Evolutionary conservation across 2,888 invertebrate genomes (phyloP), one percentile per base, ranked within the genome.

Genomic region (Adineta ricciae): DNA sequence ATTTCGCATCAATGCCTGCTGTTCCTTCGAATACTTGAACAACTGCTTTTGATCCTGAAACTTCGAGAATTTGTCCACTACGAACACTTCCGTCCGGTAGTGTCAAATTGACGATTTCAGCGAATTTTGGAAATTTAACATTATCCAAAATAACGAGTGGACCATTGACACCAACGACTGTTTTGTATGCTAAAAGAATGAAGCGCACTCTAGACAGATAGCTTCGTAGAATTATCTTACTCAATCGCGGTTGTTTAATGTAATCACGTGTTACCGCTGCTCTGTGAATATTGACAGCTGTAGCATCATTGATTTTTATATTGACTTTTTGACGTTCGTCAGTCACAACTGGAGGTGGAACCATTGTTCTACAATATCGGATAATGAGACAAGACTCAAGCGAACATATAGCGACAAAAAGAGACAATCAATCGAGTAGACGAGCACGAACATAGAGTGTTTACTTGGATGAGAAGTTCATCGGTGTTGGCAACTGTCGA

Each of bases 111-210:
- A 99, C 99, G 89, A 99, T 99, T 93, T 99, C 99, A 84, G 96
- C 96, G 92, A 94, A 99, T 92, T 98, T 99, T 85, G 99, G 98
- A 91, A 98, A 99, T 89, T 99, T 99, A 64, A 99, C 99, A 92
- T 98, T 96, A 91, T 99, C 99, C 89, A 99, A 93, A 91, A 99
- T 99, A 87, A 99, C 99, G 90, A 99, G 92, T 0, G 99, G 99
- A 86, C 99, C 99, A 90, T 99, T 99, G 86, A 99, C 99, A 92
- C 98, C 99, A 84, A 97, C 96, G 86, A 99, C 99, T 46, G 99
- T 99, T 92, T 96, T 98, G 92, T 99, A 99, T 82, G 96, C 97
- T 98, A 91, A 87, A 93, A 91, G 64, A 88, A 88, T 11, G 16
- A 64, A 64, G 2, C n/a, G n/a, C n/a, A n/a, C n/a, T n/a, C n/a